Conservation (phyloP, 2,797 vertebrate genomes). For the Smutsia gigantea region DNA sequence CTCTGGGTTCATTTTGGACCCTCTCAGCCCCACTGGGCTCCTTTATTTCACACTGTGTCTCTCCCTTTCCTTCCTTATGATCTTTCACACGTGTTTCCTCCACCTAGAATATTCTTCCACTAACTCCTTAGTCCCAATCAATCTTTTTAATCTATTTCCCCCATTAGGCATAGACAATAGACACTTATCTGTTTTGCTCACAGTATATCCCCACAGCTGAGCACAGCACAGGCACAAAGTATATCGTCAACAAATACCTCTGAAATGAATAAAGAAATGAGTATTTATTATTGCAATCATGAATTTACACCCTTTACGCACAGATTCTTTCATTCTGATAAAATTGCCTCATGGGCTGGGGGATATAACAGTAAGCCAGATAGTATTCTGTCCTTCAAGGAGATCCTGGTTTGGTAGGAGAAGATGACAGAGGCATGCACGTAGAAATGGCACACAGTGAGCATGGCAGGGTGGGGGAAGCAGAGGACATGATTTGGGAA, state of each 20-base stretch:
- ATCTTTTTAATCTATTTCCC: not conserved
- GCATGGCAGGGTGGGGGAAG: rapidly evolving
- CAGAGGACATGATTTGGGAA: not conserved
- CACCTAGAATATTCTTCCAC: not conserved
- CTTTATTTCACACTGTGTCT: not conserved
- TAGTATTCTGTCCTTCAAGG: not conserved
- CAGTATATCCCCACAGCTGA: not conserved
- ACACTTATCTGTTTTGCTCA: not conserved
- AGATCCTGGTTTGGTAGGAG: not conserved
- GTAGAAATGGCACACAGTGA: not conserved
- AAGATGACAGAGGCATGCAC: not conserved
- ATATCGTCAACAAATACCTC: not conserved
- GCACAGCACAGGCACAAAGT: not conserved
- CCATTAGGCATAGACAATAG: not conserved
- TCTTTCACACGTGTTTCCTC: not conserved
- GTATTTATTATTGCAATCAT: not conserved
- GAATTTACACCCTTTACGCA: not conserved
- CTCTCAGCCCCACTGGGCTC: not conserved
- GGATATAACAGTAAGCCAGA: not conserved
- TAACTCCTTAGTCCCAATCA: not conserved
- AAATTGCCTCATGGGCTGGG: rapidly evolving
- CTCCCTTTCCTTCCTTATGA: not conserved
- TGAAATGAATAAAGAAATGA: not conserved
- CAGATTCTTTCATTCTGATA: not conserved
- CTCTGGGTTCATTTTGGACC: not conserved